A percentile compares a stretch with the other conserved stretches of the same genome.
These are phyloP conservation scores for Drymonia ruficornis DNA, from an alignment of 2,888 invertebrate genomes.

Conservation along the genomic window DNA sequence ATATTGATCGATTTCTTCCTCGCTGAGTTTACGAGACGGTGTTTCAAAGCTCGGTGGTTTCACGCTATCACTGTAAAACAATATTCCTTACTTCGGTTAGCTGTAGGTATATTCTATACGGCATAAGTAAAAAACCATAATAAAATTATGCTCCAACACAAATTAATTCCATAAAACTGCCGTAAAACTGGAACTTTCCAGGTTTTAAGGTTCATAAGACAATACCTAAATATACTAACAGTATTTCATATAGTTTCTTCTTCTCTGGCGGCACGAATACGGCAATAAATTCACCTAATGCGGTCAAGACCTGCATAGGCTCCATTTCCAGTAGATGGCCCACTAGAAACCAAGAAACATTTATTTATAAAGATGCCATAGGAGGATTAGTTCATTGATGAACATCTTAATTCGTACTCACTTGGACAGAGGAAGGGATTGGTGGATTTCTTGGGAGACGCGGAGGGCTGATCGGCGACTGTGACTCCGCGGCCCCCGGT, in stretches of 20 bases:
- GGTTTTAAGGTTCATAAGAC: neutral
- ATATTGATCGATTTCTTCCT: constrained; percentile 85
- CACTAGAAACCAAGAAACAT: constrained; percentile 47
- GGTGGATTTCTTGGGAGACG: constrained; percentile 31
- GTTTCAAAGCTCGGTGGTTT: constrained; percentile 77
- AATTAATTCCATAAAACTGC: no score
- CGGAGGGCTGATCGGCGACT: constrained; percentile 52
- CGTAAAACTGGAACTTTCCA: no score
- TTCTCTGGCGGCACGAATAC: constrained; percentile 74
- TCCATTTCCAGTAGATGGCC: constrained; percentile 88
- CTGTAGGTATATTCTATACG: neutral
- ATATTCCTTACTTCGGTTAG: neutral
- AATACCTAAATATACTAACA: constrained; percentile 53
- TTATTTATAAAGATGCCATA: constrained; percentile 2
- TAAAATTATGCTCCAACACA: no score
- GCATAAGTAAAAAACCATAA: no score
- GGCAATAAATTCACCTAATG: constrained; percentile 86
- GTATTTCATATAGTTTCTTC: constrained; percentile 62
- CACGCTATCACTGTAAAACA: constrained; percentile 58
- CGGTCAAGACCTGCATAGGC: constrained; percentile 87
- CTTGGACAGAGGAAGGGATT: constrained; percentile 69
- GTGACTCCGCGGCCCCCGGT: constrained; percentile 66
- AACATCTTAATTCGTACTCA: constrained; percentile 40
- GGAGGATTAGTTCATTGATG: neutral
- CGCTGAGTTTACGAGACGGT: constrained; percentile 80